phyloP scores from a whole-genome alignment of 2,113 vertebrate species.

The Pogona vitticeps region DNA sequence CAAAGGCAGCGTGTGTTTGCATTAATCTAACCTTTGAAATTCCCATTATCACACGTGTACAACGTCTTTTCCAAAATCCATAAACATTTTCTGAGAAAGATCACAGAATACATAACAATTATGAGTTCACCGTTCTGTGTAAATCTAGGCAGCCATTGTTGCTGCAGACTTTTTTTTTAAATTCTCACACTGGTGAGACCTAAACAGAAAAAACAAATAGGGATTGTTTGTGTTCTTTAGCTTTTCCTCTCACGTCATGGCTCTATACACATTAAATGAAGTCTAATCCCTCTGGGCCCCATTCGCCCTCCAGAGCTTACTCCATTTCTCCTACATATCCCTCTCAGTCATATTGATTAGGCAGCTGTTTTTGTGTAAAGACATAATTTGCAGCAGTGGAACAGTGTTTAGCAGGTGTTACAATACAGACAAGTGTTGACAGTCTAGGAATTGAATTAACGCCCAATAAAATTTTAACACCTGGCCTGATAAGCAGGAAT shows the following conservation, averaged over 20 bases:
- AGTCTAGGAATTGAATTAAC: constrained; percentile 70
- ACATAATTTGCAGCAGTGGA: constrained; percentile 62
- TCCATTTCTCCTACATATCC: constrained; percentile 56
- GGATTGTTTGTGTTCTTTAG: constrained; percentile 7
- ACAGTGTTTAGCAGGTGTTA: constrained; percentile 66
- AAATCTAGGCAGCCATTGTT: not conserved
- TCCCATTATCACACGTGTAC: constrained; percentile 13
- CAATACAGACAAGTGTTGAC: constrained; percentile 59
- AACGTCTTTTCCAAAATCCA: constrained; percentile 1
- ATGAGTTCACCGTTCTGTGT: not conserved
- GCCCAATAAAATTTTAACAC: constrained; percentile 69
- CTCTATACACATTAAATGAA: constrained; percentile 51
- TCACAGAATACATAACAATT: not conserved
- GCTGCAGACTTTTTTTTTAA: not conserved
- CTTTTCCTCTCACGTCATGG: constrained; percentile 21
- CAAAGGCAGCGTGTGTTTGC: not conserved
- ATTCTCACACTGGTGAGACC: not conserved
- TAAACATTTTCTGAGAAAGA: not conserved
- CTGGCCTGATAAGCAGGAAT: constrained; percentile 56
- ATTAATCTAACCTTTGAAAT: not conserved
- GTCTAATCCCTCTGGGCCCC: constrained; percentile 43
- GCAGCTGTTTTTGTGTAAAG: constrained; percentile 65
- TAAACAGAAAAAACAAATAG: not conserved
- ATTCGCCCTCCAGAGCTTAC: constrained; percentile 59
- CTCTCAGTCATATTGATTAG: constrained; percentile 71